Percentiles rank a stretch among this genome's conserved stretches.
These are phyloP conservation scores for Eclectus roratus DNA, from an alignment of 2,113 vertebrate species.

Conservation along the genomic window DNA sequence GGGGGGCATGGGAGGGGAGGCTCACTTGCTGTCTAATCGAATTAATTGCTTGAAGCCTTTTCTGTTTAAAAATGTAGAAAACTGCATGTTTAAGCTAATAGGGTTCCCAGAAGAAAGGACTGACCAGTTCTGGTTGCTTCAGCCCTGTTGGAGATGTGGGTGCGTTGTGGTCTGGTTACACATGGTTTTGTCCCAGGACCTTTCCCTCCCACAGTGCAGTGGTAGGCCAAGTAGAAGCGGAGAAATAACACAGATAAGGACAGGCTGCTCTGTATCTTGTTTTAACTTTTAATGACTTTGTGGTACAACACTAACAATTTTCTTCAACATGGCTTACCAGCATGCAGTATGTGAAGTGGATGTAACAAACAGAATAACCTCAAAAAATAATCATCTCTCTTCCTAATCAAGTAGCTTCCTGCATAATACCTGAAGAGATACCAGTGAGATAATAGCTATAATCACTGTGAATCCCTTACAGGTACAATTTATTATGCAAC, in stretches of 20 bases:
- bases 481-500: background rate
- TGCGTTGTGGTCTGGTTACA: background rate
- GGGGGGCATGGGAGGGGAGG: accelerated
- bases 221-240: background rate
- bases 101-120: background rate
- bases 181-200: background rate
- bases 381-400: background rate
- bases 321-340: background rate
- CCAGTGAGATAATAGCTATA: background rate
- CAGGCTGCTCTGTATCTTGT: background rate
- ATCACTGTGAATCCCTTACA: background rate
- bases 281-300: background rate
- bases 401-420: background rate
- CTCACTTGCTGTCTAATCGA: background rate
- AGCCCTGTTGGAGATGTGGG: background rate
- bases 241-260: background rate
- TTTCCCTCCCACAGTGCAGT: background rate
- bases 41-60: background rate
- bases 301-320: background rate
- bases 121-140: background rate
- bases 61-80: background rate
- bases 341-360: background rate
- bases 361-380: background rate
- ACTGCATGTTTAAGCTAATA: background rate
- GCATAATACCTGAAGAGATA: background rate